phyloP scores from a whole-genome alignment of 2,113 vertebrate species.

The Ammospiza caudacuta region DNA sequence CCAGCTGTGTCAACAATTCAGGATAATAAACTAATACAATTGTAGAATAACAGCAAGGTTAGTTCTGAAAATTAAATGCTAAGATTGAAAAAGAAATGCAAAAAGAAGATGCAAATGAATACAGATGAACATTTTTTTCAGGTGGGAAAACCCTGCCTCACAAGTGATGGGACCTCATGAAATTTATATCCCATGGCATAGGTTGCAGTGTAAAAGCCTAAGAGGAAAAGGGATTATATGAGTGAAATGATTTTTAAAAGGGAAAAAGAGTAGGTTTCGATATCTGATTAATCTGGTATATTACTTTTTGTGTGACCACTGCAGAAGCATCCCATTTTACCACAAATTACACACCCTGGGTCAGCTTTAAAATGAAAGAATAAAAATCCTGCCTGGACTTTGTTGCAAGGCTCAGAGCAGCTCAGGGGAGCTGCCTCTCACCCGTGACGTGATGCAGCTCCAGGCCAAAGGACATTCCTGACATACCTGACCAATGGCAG shows the following conservation, averaged over 20 bases:
- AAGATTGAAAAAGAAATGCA: not conserved
- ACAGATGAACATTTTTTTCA: not conserved
- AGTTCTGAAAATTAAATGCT: slow-evolving; percentile 26
- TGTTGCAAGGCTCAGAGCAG: not conserved
- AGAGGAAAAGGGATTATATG: not conserved
- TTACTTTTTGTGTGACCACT: not conserved
- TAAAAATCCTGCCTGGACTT: not conserved
- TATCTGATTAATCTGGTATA: not conserved
- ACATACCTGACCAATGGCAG: slow-evolving; percentile 48
- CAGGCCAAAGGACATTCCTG: slow-evolving; percentile 56
- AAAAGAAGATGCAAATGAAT: not conserved
- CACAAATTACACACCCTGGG: not conserved
- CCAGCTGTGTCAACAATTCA: slow-evolving; percentile 70
- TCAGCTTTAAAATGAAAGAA: not conserved
- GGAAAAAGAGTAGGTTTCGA: not conserved
- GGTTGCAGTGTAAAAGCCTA: not conserved
- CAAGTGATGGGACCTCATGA: rapidly evolving
- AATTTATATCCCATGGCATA: not conserved
- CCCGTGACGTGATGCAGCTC: slow-evolving; percentile 26
- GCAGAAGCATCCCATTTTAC: not conserved
- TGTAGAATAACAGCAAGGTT: slow-evolving; percentile 51
- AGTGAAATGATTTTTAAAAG: not conserved
- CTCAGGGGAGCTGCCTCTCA: not conserved
- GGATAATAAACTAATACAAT: slow-evolving; percentile 57
- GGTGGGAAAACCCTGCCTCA: not conserved